phyloP scores from a whole-genome alignment of 2,797 vertebrate species.

The Acestrorhynchus altus region DNA sequence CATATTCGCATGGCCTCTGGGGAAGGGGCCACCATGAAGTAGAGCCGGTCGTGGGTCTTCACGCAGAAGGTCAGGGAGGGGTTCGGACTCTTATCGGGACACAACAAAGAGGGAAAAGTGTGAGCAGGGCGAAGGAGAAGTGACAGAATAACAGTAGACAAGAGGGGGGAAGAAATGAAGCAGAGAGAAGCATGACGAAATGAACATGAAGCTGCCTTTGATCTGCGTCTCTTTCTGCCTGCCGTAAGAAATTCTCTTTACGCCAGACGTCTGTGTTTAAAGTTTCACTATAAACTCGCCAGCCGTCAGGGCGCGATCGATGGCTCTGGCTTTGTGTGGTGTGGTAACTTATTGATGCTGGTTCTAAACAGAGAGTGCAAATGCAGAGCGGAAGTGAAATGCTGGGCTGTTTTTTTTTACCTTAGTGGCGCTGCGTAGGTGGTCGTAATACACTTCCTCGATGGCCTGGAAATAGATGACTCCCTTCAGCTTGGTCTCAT shows the following conservation, averaged over 20 bases:
- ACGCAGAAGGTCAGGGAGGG: constrained; percentile 95
- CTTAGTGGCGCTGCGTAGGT: constrained; percentile 95
- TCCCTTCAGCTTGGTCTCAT: constrained; percentile 95
- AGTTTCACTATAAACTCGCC: constrained; percentile 47
- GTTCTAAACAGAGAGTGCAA: constrained; percentile 34
- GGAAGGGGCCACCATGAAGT: constrained; percentile 96
- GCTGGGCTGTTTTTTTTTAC: constrained; percentile 68
- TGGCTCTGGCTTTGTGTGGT: constrained; percentile 9
- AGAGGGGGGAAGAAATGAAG: constrained; percentile 10
- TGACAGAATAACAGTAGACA: constrained; percentile 45
- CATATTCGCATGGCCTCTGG: constrained; percentile 98
- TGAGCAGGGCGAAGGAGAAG: constrained; percentile 33
- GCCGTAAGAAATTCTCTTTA: constrained; percentile 52
- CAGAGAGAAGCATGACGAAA: constrained; percentile 60
- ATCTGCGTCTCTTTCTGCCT: constrained; percentile 46
- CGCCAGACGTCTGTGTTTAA: constrained; percentile 49
- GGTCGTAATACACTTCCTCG: constrained; percentile 97
- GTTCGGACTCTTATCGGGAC: constrained; percentile 87
- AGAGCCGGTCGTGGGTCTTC: constrained; percentile 96
- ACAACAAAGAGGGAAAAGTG: constrained; percentile 28
- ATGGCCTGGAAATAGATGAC: constrained; percentile 99
- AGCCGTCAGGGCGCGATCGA: constrained; percentile 5
- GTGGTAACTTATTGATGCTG: constrained; percentile 26
- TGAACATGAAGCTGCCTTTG: constrained; percentile 55
- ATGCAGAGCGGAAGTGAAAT: constrained; percentile 14